Evolutionary conservation across 2,797 vertebrate species (phyloP), one percentile per base, ranked within the genome.

Genomic region (Chaetodon trifasciatus): DNA sequence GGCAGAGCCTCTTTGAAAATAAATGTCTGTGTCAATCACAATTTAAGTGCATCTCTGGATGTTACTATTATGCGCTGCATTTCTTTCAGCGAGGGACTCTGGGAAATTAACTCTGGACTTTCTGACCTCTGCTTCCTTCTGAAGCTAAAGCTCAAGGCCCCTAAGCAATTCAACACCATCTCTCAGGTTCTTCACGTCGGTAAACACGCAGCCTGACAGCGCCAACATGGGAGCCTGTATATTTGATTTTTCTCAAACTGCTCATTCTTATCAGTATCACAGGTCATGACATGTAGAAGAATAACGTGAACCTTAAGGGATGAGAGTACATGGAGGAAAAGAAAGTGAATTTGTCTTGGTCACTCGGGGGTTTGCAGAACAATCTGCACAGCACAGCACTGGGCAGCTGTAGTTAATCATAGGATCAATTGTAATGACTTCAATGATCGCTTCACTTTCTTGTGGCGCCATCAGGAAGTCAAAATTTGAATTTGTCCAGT

Each of bases 161-260:
- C 80, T 0, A 6, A 87, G 72, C 74, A 69, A 76, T 74, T 84
- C 69, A 21, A 0, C 10, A 75, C 57, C 23, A 9, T 79, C 60
- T 28, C 23, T 78, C 66, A 17, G 44, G 17, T 68, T 81, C 10
- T 62, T 74, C 53, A 61, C 46, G 35, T 84, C 49, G 78, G 77
- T 70, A 63, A 84, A 85, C 37, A n/a, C 66, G 35, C 17, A 19
- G 53, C 10, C 17, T 68, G 40, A 32, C 47, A 21, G 32, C 40
- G 19, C 21, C 24, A 8, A 44, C 35, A 60, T 21, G 13, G 42
- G 55, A 68, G 23, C 21, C 1, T 7, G 9, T 63, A 8, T 16
- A 50, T 56, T 67, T 39, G 12, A 23, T 75, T 56, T 74, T 71
- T 69, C 13, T 70, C 8, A 19, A 60, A 3, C 37, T 4, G 0